A percentile compares a stretch with the other conserved stretches of the same genome.
Evolutionary conservation across 2,888 invertebrate species (phyloP).

Genomic region (Eristalis pertinax): DNA sequence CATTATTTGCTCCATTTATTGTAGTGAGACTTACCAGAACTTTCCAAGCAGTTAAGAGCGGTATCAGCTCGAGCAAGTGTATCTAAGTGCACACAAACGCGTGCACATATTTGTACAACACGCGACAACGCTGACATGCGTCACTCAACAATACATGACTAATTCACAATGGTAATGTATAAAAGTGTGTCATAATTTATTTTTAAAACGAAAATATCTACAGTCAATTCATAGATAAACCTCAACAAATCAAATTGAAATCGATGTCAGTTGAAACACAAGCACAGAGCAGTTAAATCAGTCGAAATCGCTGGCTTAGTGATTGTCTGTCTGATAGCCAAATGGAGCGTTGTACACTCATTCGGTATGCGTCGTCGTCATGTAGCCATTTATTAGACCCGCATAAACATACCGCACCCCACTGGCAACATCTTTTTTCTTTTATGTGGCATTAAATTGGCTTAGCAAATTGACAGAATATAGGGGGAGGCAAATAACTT

Average conservation of each 20-base stretch:
- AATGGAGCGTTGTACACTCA: background rate
- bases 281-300: background rate
- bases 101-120: background rate
- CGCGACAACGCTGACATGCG: background rate
- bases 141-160: background rate
- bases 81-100: too few species aligned
- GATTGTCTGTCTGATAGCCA: slow-evolving; percentile 19
- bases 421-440: slow-evolving; percentile 19
- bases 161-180: background rate
- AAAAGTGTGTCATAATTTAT: background rate
- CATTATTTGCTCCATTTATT: too few species aligned
- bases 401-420: background rate
- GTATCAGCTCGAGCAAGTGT: too few species aligned
- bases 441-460: slow-evolving; percentile 41
- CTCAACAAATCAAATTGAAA: background rate
- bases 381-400: background rate
- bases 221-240: background rate
- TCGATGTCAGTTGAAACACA: background rate
- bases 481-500: slow-evolving; percentile 37
- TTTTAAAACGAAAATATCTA: background rate
- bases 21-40: too few species aligned
- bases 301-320: slow-evolving; percentile 5
- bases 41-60: too few species aligned
- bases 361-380: slow-evolving; percentile 7
- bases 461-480: slow-evolving; percentile 45